Conservation (phyloP, 37 sponge, comb jelly and placozoan genomes). For the Geodia barretti region DNA sequence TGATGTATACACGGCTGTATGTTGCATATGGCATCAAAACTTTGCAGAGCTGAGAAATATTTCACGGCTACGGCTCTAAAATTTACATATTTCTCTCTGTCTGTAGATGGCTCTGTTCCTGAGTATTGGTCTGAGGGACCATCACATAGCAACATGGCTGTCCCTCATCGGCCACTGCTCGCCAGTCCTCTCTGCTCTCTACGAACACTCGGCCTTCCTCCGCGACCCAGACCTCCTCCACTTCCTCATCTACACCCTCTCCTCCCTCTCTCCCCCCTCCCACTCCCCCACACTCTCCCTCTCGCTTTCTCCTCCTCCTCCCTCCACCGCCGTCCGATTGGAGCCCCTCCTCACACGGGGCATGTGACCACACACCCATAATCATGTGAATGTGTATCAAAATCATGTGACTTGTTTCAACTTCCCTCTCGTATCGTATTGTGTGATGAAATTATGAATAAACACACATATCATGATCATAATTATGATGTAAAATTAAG, state of each 20-base stretch:
- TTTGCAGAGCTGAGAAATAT: background rate
- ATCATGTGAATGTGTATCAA: too few species aligned
- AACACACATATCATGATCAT: too few species aligned
- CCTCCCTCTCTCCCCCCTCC: slow-evolving; percentile 3
- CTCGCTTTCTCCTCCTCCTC: slow-evolving; percentile 31
- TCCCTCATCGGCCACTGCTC: slow-evolving; percentile 25
- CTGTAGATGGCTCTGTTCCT: slow-evolving; percentile 18
- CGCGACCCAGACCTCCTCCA: slow-evolving; percentile 59
- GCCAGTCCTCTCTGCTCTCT: slow-evolving; percentile 39
- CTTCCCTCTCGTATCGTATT: too few species aligned
- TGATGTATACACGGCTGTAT: too few species aligned
- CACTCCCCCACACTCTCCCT: slow-evolving; percentile 36
- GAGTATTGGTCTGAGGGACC: slow-evolving; percentile 46
- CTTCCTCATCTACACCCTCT: slow-evolving; percentile 38
- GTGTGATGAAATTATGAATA: too few species aligned
- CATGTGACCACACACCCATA: too few species aligned
- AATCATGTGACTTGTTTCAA: too few species aligned
- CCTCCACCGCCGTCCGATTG: slow-evolving; percentile 25
- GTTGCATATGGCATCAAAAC: too few species aligned
- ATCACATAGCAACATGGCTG: slow-evolving; percentile 61
- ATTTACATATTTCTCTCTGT: background rate
- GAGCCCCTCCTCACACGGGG: slow-evolving; percentile 64
- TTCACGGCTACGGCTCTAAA: background rate
- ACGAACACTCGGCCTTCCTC: slow-evolving; percentile 67
- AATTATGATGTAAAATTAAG: too few species aligned